Percentiles rank a stretch among this genome's conserved stretches.
These are phyloP conservation scores for Rhinogobius similis DNA, from an alignment of 2,113 vertebrate species.

Conservation along the genomic window DNA sequence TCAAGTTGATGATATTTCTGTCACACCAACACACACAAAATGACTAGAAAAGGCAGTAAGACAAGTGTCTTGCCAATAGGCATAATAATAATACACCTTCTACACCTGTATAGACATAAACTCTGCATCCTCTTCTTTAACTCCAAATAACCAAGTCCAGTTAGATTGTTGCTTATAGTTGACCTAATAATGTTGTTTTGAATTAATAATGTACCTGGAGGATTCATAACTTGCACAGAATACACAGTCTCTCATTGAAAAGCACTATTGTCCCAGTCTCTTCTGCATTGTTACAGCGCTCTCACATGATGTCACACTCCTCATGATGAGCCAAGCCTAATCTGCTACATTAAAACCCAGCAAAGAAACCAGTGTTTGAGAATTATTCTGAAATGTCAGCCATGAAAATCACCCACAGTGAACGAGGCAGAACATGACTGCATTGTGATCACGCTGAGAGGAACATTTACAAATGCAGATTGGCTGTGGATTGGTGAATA, in stretches of 20 bases:
- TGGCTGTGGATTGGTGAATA: neutral
- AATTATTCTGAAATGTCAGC: neutral
- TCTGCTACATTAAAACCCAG: conserved; percentile 17
- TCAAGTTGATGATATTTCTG: no score
- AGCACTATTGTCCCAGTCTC: neutral
- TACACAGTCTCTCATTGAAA: neutral
- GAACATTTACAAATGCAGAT: conserved; percentile 12
- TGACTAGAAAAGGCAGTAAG: no score
- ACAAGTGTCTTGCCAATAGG: no score
- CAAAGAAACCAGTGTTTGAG: conserved; percentile 16
- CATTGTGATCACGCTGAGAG: conserved; percentile 10
- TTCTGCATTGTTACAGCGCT: conserved; percentile 1
- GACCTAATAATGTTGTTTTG: neutral
- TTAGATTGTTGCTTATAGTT: no score
- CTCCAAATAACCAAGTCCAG: neutral
- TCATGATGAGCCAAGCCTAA: conserved; percentile 27
- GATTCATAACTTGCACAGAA: neutral
- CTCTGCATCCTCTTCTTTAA: no score
- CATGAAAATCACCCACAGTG: conserved; percentile 1
- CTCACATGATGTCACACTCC: conserved; percentile 11
- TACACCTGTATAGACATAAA: no score
- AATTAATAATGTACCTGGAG: neutral
- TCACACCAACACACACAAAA: no score
- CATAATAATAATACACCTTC: no score
- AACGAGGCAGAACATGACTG: conserved; percentile 12